A percentile compares a stretch with the other conserved stretches of the same genome.
phyloP scores from a whole-genome alignment of 1,140 invertebrate species.

The Drosophila novamexicana region DNA sequence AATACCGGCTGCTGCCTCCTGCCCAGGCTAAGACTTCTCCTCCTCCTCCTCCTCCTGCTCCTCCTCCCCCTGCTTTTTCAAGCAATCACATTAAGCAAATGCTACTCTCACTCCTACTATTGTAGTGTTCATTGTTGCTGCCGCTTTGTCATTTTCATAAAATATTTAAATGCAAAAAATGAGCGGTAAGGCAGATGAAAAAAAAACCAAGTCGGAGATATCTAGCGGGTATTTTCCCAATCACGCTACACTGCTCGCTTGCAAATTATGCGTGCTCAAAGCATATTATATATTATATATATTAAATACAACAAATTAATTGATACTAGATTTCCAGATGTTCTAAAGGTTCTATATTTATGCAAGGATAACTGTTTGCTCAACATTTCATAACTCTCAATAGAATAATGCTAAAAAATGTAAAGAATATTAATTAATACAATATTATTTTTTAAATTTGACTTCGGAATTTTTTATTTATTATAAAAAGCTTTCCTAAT shows the following conservation, averaged over 20 bases:
- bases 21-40: constrained; percentile 4
- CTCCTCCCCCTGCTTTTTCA: constrained; percentile 1
- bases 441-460: too few relatives aligned
- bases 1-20: background rate
- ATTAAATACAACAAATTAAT: too few relatives aligned
- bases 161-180: constrained; percentile 75
- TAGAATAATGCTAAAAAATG: too few relatives aligned
- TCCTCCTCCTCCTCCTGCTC: background rate
- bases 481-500: too few relatives aligned
- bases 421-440: too few relatives aligned
- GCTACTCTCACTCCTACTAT: constrained; percentile 12
- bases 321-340: too few relatives aligned
- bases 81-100: constrained; percentile 58
- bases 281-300: too few relatives aligned
- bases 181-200: constrained; percentile 40
- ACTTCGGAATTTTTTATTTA: too few relatives aligned
- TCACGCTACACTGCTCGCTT: background rate
- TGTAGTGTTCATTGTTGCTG: constrained; percentile 4
- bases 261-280: too few relatives aligned
- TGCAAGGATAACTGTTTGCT: too few relatives aligned
- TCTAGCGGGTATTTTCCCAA: background rate
- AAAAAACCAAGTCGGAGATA: background rate
- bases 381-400: too few relatives aligned
- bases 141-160: constrained; percentile 64
- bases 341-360: too few relatives aligned